Conservation (phyloP, 2,888 invertebrate genomes). For the Mylabris sibirica region DNA sequence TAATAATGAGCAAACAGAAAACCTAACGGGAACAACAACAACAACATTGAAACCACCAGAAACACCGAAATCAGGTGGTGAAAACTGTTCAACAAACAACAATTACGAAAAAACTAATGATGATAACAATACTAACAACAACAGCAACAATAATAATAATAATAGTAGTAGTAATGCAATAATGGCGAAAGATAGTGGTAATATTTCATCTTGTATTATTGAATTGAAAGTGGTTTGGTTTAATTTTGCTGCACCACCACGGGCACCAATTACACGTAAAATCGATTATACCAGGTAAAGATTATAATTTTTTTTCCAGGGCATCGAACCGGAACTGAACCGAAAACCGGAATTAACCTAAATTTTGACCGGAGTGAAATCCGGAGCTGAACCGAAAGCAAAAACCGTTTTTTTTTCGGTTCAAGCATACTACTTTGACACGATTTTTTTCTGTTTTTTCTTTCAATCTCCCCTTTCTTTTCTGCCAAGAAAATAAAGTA, state of each 20-base stretch:
- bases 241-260: slow-evolving; percentile 96
- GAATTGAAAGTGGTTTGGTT: slow-evolving; percentile 94
- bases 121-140: slow-evolving; percentile 1
- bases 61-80: slow-evolving; percentile 31
- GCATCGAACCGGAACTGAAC: neutral
- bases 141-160: slow-evolving; percentile 14
- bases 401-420: too few species aligned
- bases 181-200: slow-evolving; percentile 71
- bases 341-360: too few species aligned
- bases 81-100: slow-evolving; percentile 16
- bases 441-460: too few species aligned
- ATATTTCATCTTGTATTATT: slow-evolving; percentile 85
- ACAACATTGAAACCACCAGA: slow-evolving; percentile 42
- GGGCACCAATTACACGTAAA: slow-evolving; percentile 91
- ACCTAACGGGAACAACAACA: slow-evolving; percentile 32
- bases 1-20: slow-evolving; percentile 21
- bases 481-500: too few species aligned
- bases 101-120: slow-evolving; percentile 27
- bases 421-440: too few species aligned
- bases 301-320: too few species aligned
- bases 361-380: too few species aligned
- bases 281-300: slow-evolving; percentile 91
- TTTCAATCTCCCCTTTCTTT: too few species aligned
- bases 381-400: too few species aligned
- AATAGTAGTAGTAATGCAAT: slow-evolving; percentile 31